phyloP scores from a whole-genome alignment of 2,888 invertebrate genomes.

The Lepidochrysops patricia region DNA sequence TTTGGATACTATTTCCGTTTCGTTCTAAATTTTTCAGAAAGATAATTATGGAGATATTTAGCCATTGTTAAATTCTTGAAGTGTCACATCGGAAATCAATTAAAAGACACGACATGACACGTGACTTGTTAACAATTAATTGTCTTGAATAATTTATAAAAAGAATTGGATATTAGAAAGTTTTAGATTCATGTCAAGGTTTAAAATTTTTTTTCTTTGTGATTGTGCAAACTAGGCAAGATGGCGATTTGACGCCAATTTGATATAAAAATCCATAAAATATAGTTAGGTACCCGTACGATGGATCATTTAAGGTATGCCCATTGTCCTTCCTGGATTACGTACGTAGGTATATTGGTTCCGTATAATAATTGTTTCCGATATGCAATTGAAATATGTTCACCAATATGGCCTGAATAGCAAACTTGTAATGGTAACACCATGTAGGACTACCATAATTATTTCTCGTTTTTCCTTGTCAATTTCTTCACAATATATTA shows the following conservation, averaged over 20 bases:
- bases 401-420: not conserved
- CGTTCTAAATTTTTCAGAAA: not conserved
- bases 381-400: not conserved
- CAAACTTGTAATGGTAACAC: not conserved
- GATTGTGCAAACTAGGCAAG: no score
- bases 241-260: no score
- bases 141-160: no score
- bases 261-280: not conserved
- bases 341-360: not conserved
- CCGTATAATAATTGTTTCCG: constrained; percentile 8
- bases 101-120: no score
- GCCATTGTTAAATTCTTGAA: no score
- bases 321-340: not conserved
- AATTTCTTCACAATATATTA: not conserved
- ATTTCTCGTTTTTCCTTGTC: not conserved
- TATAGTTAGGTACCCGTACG: not conserved
- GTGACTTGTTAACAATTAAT: no score
- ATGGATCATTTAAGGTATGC: not conserved
- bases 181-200: no score
- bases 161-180: no score
- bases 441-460: not conserved
- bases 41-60: no score
- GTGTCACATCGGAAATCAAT: no score
- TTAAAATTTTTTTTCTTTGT: no score
- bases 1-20: not conserved